Evolutionary conservation across 2,888 invertebrate genomes (phyloP), one percentile per base, ranked within the genome.

Genomic region (Hecatera dysodea): DNA sequence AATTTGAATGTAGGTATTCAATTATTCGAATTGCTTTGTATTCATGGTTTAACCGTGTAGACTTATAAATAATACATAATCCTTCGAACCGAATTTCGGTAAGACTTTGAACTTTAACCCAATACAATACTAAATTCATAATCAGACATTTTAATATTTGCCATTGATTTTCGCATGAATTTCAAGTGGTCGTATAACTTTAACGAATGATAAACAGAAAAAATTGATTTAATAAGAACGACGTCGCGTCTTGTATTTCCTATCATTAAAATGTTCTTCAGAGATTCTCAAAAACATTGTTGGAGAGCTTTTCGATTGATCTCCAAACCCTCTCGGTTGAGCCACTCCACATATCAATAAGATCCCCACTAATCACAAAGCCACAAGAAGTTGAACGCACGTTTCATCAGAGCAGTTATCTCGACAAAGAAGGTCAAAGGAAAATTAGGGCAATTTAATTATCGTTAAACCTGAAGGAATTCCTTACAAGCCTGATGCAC

Each of bases 401-500:
- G 76, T 79, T 78, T 80, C 73, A 82, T 78, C 69, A 72, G 60
- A 48, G 65, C 67, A 71, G 75, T 72, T 78, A 80, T 73, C 79
- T 81, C 67, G 11, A 74, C 74, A 80, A 82, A 81, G 72, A 76
- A 84, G 78, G 84, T 82, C 81, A 82, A 75, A 83, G 57, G 63
- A 73, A 86, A 87, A 87, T 88, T 83, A 83, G 88, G 86, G 83
- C 82, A 86, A 87, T 85, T 84, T 83, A 81, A 86, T 82, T 80
- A 74, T 67, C 81, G 78, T 74, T 82, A 80, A 85, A 85, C 80
- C 80, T 86, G 72, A 75, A 87, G 86, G 75, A 85, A 86, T 84
- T 76, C 75, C 82, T 85, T 78, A 81, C 67, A 76, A 80, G 80
- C 78, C 77, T 85, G 80, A 82, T 86, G 86, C 75, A 76, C 78